These are phyloP conservation scores for Montipora efflorescens DNA, from an alignment of 64 coral and sea anemone genomes.

Conservation along the genomic window DNA sequence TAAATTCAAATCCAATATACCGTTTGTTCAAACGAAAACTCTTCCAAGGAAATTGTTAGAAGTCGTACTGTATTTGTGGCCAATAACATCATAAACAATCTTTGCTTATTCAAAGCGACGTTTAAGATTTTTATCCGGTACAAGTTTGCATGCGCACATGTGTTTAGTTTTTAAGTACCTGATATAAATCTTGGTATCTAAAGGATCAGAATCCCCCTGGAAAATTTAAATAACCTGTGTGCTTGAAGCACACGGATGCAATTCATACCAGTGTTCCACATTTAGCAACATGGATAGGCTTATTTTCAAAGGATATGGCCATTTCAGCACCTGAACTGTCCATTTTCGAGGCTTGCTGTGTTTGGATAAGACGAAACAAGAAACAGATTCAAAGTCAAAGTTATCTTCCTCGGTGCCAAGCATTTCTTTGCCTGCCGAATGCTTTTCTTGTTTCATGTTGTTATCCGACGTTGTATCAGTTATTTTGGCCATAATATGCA, in stretches of 20 bases:
- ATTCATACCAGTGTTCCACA: neutral
- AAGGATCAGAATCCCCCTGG: too few relatives aligned
- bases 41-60: neutral
- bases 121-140: too few relatives aligned
- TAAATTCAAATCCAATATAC: neutral
- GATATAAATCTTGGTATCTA: too few relatives aligned
- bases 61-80: neutral
- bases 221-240: neutral
- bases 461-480: neutral
- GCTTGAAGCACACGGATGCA: neutral
- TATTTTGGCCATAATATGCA: neutral
- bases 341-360: conserved; percentile 68
- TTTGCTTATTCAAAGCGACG: neutral
- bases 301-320: conserved; percentile 89
- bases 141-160: too few relatives aligned
- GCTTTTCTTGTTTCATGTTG: neutral
- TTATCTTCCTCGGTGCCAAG: neutral
- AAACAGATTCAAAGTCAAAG: conserved; percentile 71
- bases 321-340: conserved; percentile 80
- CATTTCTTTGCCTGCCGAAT: neutral
- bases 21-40: neutral
- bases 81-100: neutral
- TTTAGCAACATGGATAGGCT: neutral
- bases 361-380: conserved; percentile 80
- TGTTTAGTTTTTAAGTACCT: too few relatives aligned